These are phyloP conservation scores for Ceuthmochares aereus DNA, from an alignment of 2,113 vertebrate species.

Conservation along the genomic window DNA sequence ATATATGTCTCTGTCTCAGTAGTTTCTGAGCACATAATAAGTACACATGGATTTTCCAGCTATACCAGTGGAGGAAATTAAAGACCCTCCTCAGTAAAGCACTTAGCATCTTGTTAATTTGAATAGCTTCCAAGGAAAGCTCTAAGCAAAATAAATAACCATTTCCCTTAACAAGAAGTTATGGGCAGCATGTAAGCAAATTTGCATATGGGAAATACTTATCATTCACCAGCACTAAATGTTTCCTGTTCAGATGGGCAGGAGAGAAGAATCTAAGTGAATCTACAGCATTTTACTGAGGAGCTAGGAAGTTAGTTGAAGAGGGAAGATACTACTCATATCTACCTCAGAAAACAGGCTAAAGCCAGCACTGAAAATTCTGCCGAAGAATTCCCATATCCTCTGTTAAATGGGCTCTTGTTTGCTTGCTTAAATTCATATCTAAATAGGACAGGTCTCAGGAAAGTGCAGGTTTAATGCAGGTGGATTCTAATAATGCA, in stretches of 20 bases:
- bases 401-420: neutral
- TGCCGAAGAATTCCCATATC: neutral
- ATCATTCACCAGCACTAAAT: neutral
- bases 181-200: conserved; percentile 20
- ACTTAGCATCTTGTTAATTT: conserved; percentile 43
- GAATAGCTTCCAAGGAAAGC: conserved; percentile 23
- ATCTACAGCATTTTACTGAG: neutral
- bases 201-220: conserved; percentile 41
- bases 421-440: neutral
- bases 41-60: conserved; percentile 51
- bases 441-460: neutral
- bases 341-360: neutral
- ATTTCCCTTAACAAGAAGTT: conserved; percentile 2
- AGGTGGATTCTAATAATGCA: neutral
- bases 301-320: neutral
- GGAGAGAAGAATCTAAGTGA: neutral
- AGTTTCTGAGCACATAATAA: neutral
- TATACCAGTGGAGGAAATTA: conserved; percentile 47
- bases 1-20: neutral
- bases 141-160: conserved; percentile 35
- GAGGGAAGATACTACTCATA: neutral
- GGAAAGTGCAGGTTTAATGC: neutral
- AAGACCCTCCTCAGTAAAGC: conserved; percentile 33
- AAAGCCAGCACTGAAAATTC: neutral
- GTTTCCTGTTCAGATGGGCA: conserved; percentile 16